phyloP scores from a whole-genome alignment of 2,797 vertebrate species.

The Siniperca undulata region DNA sequence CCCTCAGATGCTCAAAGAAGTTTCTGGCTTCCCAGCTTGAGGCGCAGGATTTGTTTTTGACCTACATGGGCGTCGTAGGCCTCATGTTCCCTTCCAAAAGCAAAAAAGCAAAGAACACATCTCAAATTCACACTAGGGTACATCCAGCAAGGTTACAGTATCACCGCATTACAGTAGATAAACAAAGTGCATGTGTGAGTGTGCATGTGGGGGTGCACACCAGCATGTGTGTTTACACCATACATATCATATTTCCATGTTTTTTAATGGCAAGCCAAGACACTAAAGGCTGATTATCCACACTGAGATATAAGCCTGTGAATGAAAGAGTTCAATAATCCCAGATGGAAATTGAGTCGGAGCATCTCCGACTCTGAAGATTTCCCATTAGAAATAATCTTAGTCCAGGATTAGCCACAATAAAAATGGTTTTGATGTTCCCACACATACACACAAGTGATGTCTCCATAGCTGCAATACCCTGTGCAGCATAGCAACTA shows the following conservation, averaged over 20 bases:
- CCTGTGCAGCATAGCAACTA: background rate
- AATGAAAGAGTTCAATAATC: slow-evolving; percentile 75
- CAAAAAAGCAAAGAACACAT: slow-evolving; percentile 54
- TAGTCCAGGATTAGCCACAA: slow-evolving; percentile 74
- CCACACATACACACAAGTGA: slow-evolving; percentile 24
- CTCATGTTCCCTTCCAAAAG: slow-evolving; percentile 71
- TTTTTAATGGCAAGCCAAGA: slow-evolving; percentile 57
- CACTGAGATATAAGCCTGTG: slow-evolving; percentile 65
- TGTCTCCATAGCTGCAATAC: slow-evolving; percentile 23
- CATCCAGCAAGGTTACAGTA: slow-evolving; percentile 66
- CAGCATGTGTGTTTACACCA: slow-evolving; percentile 39
- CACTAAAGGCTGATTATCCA: slow-evolving; percentile 67
- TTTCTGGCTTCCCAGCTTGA: slow-evolving; percentile 81
- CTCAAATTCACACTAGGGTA: slow-evolving; percentile 64
- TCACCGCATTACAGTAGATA: slow-evolving; percentile 58
- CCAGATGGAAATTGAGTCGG: slow-evolving; percentile 66
- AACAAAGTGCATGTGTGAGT: slow-evolving; percentile 36
- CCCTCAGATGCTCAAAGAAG: slow-evolving; percentile 79
- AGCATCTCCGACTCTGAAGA: slow-evolving; percentile 64
- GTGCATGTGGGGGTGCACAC: slow-evolving; percentile 15
- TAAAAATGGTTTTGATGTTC: slow-evolving; percentile 74
- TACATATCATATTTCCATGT: slow-evolving; percentile 50
- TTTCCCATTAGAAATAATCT: slow-evolving; percentile 77
- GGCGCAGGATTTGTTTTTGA: slow-evolving; percentile 82
- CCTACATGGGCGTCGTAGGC: slow-evolving; percentile 81